phyloP scores from a whole-genome alignment of 2,113 vertebrate genomes.

The Grallaria varia region DNA sequence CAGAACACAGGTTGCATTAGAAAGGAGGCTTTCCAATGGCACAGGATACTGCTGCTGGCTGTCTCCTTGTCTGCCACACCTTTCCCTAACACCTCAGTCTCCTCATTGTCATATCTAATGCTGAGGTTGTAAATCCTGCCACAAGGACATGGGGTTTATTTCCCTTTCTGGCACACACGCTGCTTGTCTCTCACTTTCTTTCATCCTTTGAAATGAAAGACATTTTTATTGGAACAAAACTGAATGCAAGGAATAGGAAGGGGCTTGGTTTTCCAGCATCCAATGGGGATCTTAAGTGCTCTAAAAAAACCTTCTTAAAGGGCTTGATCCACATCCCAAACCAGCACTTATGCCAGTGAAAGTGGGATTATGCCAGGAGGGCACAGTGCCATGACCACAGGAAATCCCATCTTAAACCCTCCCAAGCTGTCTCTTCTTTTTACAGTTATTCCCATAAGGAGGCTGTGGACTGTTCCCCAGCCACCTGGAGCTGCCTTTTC shows the following conservation, averaged over 20 bases:
- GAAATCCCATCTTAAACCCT: background rate
- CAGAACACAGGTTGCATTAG: background rate
- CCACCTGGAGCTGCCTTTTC: background rate
- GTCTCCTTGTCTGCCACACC: background rate
- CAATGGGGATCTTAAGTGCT: background rate
- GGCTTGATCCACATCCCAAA: background rate
- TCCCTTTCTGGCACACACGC: background rate
- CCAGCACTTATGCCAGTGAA: background rate
- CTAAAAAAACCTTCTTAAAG: background rate
- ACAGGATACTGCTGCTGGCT: background rate
- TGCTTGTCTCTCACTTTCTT: background rate
- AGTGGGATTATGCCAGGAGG: background rate
- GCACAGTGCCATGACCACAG: rapidly evolving
- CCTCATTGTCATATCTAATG: rapidly evolving
- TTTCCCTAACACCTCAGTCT: background rate
- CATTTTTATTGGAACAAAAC: background rate
- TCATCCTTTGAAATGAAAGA: background rate
- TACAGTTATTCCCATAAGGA: background rate
- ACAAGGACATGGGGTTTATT: background rate
- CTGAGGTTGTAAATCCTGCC: background rate
- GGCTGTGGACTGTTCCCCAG: background rate
- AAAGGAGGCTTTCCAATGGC: background rate
- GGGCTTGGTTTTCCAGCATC: background rate
- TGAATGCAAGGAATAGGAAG: background rate
- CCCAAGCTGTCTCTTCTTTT: background rate